Percentiles rank a stretch among this genome's conserved stretches.
Conservation (phyloP, 2,113 vertebrate species). For the Charina bottae region DNA sequence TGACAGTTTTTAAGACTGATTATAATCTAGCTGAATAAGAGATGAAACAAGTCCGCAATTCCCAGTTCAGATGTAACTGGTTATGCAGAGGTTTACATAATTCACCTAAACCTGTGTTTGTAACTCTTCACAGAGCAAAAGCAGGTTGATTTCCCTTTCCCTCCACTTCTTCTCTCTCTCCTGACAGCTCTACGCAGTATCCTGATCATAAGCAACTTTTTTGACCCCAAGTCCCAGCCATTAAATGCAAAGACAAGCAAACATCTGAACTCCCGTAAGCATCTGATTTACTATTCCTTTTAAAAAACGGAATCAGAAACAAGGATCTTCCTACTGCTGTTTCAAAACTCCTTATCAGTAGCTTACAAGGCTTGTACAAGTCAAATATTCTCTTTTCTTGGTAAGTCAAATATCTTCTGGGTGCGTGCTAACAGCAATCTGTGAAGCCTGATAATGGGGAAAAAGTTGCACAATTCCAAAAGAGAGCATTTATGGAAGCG, state of each 20-base stretch:
- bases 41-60: background rate
- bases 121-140: conserved; percentile 54
- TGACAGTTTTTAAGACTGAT: background rate
- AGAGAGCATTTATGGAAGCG: conserved; percentile 54
- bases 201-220: conserved; percentile 65
- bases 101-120: conserved; percentile 53
- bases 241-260: conserved; percentile 44
- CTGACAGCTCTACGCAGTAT: conserved; percentile 65
- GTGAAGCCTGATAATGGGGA: conserved; percentile 45
- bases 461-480: conserved; percentile 10
- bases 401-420: conserved; percentile 43
- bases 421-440: conserved; percentile 31
- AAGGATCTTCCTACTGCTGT: conserved; percentile 68
- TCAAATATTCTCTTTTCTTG: background rate
- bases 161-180: conserved; percentile 63
- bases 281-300: background rate
- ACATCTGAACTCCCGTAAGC: conserved; percentile 57
- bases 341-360: conserved; percentile 76
- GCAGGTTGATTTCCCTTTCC: conserved; percentile 12
- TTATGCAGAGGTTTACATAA: conserved; percentile 27
- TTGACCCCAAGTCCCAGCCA: conserved; percentile 48
- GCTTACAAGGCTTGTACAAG: conserved; percentile 63
- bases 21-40: background rate
- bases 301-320: conserved; percentile 44
- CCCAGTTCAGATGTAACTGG: conserved; percentile 31